Conservation (phyloP, 1,140 invertebrate genomes). For the Steinernema khuongi region DNA sequence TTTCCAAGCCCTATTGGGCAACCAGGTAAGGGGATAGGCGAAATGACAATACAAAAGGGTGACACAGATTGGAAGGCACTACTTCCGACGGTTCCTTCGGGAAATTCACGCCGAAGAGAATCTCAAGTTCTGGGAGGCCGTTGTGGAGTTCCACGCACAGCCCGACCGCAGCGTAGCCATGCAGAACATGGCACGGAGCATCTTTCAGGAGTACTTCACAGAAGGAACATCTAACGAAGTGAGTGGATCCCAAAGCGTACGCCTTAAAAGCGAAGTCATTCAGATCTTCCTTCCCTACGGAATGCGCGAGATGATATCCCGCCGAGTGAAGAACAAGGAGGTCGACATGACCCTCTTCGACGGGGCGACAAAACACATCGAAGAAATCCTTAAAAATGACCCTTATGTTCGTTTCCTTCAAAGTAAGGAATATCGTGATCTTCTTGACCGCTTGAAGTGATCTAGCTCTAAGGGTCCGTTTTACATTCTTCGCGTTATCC, state of each 20-base stretch:
- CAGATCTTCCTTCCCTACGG: constrained; percentile 56
- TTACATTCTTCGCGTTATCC: no score
- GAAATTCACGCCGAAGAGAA: constrained; percentile 57
- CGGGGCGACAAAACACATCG: constrained; percentile 57
- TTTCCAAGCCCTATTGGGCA: constrained; percentile 55
- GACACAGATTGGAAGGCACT: constrained; percentile 53
- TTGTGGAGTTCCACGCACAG: constrained; percentile 46
- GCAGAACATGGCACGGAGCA: constrained; percentile 53
- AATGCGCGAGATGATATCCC: constrained; percentile 50
- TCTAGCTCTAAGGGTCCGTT: no score
- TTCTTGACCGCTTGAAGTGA: constrained; percentile 31
- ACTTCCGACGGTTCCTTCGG: constrained; percentile 55
- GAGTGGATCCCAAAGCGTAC: neutral
- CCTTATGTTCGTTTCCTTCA: constrained; percentile 57
- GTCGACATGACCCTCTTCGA: constrained; percentile 56
- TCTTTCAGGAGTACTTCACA: constrained; percentile 50
- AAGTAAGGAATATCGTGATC: constrained; percentile 48
- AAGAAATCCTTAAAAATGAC: constrained; percentile 52
- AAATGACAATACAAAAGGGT: neutral
- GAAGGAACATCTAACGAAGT: constrained; percentile 57
- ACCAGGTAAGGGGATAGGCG: constrained; percentile 42
- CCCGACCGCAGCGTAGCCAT: constrained; percentile 53
- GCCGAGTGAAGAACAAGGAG: constrained; percentile 50
- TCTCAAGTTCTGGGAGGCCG: constrained; percentile 57
- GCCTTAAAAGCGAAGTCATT: constrained; percentile 3